Evolutionary conservation across 2,113 vertebrate species (phyloP), one percentile per base, ranked within the genome.

Genomic region (Silurus asotus): DNA sequence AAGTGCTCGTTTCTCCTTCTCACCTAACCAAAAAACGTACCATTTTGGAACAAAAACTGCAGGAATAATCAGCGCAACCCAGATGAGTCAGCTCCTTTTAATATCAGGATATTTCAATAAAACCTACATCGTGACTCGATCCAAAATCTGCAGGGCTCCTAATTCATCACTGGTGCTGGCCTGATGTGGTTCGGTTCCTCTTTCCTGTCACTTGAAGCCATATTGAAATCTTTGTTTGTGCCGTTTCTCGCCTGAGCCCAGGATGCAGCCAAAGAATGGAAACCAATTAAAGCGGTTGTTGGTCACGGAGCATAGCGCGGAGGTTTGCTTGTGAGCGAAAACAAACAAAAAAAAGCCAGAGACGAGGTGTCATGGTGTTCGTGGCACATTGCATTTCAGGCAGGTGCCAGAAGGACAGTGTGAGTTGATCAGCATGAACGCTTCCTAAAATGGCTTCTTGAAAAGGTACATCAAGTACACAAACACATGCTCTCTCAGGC

Each of bases 261-360:
- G 62, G 81, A 62, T 72, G 58, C 25, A 20, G 20, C 55, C 28
- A 59, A 59, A 79, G 28, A 79, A 79, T 59, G 91, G 91, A 88
- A 94, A 90, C 91, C 92, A 94, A 93, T 95, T 94, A 94, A 85
- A 88, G 91, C 86, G 65, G 89, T 88, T 87, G 90, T 87, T 91
- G 88, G 14, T 87, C 92, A 88, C 87, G 59, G 87, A 91, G 92
- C 81, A 87, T 91, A 89, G 91, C 88, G 28, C 88, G 85, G 88
- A 61, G 69, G 77, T 88, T 93, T 92, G 91, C 93, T 93, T 89
- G 87, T 74, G 15, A 58, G 87, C 87, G 88, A 82, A 88, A 84
- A 90, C 78, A 20, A 58, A 87, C 87, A 88, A 82, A 88, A 84
- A 90, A 59, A 84, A 88, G 89, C 84, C 91, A 86, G 89, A 89